Evolutionary conservation across 2,797 vertebrate genomes (phyloP), one percentile per base, ranked within the genome.

Genomic region (Picus viridis): DNA sequence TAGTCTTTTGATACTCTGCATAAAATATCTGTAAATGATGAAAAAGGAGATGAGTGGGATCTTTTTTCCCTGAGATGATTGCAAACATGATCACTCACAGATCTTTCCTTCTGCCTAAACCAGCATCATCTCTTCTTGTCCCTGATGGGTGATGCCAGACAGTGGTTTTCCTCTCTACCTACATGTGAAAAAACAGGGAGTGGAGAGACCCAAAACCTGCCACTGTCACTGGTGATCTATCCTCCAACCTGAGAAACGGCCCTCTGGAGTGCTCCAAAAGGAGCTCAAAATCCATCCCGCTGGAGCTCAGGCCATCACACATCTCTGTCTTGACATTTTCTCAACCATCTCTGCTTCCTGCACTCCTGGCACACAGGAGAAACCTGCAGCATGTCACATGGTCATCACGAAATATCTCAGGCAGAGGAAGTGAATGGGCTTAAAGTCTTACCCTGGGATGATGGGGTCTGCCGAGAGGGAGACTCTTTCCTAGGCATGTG

Each of bases 21-120:
- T 88, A 92, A 89, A 94, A 65, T 64, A 75, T 71, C 71, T 59
- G 70, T 74, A 92, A 95, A 96, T 80, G 83, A 95, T 94, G 89
- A 93, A 95, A 95, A 94, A 94, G 80, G 88, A 93, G 93, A 83
- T 39, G 69, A 86, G 74, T 4, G 86, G 74, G 22, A 91, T 90
- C 68, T 78, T 94, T 86, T 87, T 54, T 86, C 86, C 86, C 81
- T 49, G 83, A 91, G 74, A 93, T 65, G 80, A 45, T 12, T 84
- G 77, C 83, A 94, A 94, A 92, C 69, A 79, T 0, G 0, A 68
- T 91, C 1, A 0, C 79, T 91, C 77, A 86, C 54, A 88, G 61
- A 12, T 29, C 3, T 49, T 62, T 81, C 41, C 32, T 43, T 64
- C 74, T 67, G 36, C 24, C 51, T 45, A 24, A 69, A 58, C 26